Evolutionary conservation across 2,888 invertebrate genomes (phyloP).

Genomic region (Barypeithes pellucidus): DNA sequence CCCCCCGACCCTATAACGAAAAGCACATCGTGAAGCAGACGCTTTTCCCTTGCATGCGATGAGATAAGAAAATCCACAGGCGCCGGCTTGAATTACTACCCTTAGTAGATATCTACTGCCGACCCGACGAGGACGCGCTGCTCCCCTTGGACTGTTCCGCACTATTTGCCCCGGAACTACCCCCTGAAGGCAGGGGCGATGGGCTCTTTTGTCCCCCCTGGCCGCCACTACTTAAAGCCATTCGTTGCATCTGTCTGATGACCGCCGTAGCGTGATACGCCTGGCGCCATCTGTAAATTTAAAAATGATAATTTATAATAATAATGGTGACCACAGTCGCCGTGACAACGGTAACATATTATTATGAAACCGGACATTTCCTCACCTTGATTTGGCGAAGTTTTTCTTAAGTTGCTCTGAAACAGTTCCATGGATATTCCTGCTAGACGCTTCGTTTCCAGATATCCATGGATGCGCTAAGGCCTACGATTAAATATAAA

Average conservation of each 20-base stretch:
- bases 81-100: too few species aligned
- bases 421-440: constrained; percentile 98
- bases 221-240: constrained; percentile 84
- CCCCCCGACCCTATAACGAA: too few species aligned
- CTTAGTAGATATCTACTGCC: constrained; percentile 32
- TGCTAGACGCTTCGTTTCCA: constrained; percentile 97
- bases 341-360: neutral
- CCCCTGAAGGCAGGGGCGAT: constrained; percentile 56
- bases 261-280: constrained; percentile 99
- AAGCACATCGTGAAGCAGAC: too few species aligned
- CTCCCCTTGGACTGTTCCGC: constrained; percentile 50
- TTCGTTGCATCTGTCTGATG: constrained; percentile 97
- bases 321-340: too few species aligned
- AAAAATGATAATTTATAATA: neutral
- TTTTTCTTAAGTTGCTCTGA: constrained; percentile 99
- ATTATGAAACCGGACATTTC: neutral
- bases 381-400: constrained; percentile 92
- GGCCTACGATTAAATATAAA: constrained; percentile 77
- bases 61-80: too few species aligned
- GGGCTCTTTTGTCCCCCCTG: constrained; percentile 65
- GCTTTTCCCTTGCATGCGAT: too few species aligned
- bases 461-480: constrained; percentile 98
- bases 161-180: constrained; percentile 34
- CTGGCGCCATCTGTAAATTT: constrained; percentile 74
- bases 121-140: constrained; percentile 50